These are phyloP conservation scores for Caenorhabditis virilis DNA, from an alignment of 2,888 invertebrate species.

Conservation along the genomic window DNA sequence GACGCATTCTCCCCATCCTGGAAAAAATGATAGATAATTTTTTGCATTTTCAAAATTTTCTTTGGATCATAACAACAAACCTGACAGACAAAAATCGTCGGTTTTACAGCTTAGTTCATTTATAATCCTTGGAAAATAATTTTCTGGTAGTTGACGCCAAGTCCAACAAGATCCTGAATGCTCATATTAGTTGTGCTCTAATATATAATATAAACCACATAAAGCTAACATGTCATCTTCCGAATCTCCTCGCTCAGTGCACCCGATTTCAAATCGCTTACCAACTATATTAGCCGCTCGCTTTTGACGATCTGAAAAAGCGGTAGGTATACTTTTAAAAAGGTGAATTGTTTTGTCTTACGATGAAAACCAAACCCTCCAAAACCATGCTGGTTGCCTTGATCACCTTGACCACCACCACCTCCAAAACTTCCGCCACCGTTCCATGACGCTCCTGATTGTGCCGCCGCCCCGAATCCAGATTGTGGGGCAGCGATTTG, in stretches of 20 bases:
- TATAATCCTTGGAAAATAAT: slow-evolving; percentile 62
- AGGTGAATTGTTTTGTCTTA: not conserved
- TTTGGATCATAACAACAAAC: slow-evolving; percentile 22
- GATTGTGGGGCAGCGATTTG: no score
- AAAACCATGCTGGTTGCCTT: slow-evolving; percentile 12
- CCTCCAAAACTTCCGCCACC: slow-evolving; percentile 21
- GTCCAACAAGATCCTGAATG: slow-evolving; percentile 58
- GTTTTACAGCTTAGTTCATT: slow-evolving; percentile 62
- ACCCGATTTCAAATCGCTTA: slow-evolving; percentile 59
- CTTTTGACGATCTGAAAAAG: slow-evolving; percentile 23
- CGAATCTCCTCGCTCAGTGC: slow-evolving; percentile 61
- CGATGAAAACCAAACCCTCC: slow-evolving; percentile 11
- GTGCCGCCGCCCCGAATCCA: no score
- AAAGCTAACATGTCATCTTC: slow-evolving; percentile 46
- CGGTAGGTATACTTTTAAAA: no score
- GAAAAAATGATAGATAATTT: slow-evolving; percentile 3
- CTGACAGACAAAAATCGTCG: slow-evolving; percentile 62
- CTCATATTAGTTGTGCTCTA: not conserved
- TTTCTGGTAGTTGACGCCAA: slow-evolving; percentile 61
- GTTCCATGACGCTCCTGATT: no score
- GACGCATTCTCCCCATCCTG: slow-evolving; percentile 65
- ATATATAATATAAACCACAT: slow-evolving; percentile 14
- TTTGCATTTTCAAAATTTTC: not conserved
- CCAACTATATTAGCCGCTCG: slow-evolving; percentile 39
- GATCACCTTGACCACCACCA: slow-evolving; percentile 24